Conservation (phyloP, 2,797 vertebrate genomes). For the Caiman crocodilus region DNA sequence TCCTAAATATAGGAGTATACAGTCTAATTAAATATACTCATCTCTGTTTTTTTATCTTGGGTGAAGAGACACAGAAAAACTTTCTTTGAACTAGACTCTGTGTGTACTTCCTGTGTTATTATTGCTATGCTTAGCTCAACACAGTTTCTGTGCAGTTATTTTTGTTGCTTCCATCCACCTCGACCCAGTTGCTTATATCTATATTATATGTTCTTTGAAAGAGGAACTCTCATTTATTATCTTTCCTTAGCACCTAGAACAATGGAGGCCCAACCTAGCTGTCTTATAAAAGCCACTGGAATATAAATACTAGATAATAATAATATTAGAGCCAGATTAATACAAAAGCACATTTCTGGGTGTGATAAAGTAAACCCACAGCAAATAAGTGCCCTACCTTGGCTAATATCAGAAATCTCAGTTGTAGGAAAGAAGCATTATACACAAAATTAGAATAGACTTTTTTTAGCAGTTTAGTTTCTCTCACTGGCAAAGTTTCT, state of each 20-base stretch:
- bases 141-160: too few species aligned
- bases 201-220: neutral
- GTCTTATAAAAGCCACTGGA: neutral
- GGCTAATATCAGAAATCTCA: neutral
- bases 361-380: neutral
- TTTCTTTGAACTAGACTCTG: neutral
- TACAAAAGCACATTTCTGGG: neutral
- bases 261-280: neutral
- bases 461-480: too few species aligned
- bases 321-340: neutral
- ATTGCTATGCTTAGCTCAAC: neutral
- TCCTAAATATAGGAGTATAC: too few species aligned
- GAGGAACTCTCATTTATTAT: neutral
- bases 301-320: neutral
- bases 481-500: neutral
- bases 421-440: neutral
- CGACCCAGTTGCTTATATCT: neutral
- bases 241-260: neutral
- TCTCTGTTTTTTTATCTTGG: neutral
- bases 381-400: neutral
- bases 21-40: too few species aligned
- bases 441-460: neutral
- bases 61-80: neutral
- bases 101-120: neutral
- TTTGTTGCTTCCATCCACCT: neutral